Evolutionary conservation across 2,888 invertebrate species (phyloP).

Genomic region (Nephrotoma guestfalica): DNA sequence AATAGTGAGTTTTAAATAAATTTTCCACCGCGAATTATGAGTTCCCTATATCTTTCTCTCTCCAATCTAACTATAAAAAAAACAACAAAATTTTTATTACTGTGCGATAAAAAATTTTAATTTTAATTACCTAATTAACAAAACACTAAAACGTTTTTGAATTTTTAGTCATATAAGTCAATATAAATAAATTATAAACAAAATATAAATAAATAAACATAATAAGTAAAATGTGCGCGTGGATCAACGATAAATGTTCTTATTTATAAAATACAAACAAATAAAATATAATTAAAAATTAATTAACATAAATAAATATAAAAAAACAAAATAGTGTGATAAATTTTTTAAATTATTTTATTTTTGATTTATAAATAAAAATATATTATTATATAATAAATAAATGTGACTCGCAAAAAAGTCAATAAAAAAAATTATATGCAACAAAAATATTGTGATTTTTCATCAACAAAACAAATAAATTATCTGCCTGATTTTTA

Average conservation of each 20-base stretch:
- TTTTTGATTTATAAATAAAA: neutral
- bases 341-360: neutral
- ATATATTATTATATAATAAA: neutral
- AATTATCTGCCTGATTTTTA: neutral
- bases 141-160: slow-evolving; percentile 2
- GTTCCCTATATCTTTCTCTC: slow-evolving; percentile 5
- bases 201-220: slow-evolving; percentile 3
- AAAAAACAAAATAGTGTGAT: neutral
- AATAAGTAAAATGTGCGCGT: slow-evolving; percentile 11
- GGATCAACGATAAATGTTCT: slow-evolving; percentile 12
- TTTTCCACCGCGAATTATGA: neutral
- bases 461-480: neutral
- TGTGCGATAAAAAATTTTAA: neutral
- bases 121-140: neutral
- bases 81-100: neutral
- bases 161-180: neutral
- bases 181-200: neutral
- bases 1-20: neutral
- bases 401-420: neutral
- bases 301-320: neutral
- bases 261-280: neutral
- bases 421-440: neutral
- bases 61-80: neutral
- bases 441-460: neutral
- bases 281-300: neutral